phyloP scores from a whole-genome alignment of 2,888 invertebrate species.

The Daptonema setosum region DNA sequence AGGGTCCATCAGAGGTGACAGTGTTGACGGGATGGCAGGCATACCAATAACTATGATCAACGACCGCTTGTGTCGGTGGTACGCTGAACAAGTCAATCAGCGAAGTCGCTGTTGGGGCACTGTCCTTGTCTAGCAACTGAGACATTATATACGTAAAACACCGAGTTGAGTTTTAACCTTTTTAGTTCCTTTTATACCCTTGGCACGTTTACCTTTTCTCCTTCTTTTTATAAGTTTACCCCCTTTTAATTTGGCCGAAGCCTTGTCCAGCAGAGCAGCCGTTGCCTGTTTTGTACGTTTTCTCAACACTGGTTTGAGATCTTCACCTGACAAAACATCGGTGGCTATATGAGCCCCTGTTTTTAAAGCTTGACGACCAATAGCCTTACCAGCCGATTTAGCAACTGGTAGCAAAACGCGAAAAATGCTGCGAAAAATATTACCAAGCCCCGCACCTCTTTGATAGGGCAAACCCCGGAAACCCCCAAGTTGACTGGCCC shows the following conservation, averaged over 20 bases:
- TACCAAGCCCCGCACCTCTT: neutral
- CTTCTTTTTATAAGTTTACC: no score
- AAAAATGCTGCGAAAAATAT: neutral
- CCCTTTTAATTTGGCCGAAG: no score
- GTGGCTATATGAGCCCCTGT: neutral
- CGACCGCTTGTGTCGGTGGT: constrained; percentile 3
- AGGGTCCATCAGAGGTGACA: constrained; percentile 2
- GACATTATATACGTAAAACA: no score
- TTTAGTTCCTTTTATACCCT: no score
- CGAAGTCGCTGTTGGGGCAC: neutral
- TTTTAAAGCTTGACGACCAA: neutral
- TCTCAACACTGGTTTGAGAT: neutral
- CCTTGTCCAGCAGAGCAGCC: no score
- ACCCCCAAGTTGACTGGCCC: neutral
- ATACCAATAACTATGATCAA: constrained; percentile 3
- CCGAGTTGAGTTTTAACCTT: no score
- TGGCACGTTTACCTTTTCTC: no score
- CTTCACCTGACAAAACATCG: neutral
- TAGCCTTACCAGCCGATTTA: neutral
- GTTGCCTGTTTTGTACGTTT: no score
- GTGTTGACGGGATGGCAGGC: neutral
- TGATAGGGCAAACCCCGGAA: neutral
- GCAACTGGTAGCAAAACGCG: neutral
- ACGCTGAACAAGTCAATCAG: constrained; percentile 2
- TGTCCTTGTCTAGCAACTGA: neutral